A percentile compares a stretch with the other conserved stretches of the same genome.
Evolutionary conservation across 1,140 invertebrate species (phyloP).

Genomic region (Ridgeia piscesae): DNA sequence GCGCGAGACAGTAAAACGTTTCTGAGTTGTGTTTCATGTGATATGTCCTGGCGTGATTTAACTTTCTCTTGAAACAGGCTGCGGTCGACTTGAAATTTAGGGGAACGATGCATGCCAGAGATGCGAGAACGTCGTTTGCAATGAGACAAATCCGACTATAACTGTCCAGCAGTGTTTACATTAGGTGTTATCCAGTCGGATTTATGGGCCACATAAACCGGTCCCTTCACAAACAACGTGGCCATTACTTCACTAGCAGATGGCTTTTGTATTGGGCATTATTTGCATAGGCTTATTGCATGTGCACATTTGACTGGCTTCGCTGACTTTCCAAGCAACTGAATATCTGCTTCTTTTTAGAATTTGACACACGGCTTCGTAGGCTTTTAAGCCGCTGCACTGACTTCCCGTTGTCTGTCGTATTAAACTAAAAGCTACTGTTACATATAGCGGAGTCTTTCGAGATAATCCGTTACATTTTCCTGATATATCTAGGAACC

Average conservation of each 20-base stretch:
- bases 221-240: background rate
- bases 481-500: too few relatives aligned
- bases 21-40: background rate
- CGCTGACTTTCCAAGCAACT: background rate
- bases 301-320: background rate
- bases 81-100: background rate
- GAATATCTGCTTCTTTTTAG: background rate
- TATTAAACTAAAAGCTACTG: too few relatives aligned
- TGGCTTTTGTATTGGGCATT: background rate
- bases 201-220: background rate
- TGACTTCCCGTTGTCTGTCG: too few relatives aligned
- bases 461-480: too few relatives aligned
- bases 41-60: background rate
- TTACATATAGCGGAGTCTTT: too few relatives aligned
- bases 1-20: background rate
- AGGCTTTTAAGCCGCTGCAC: too few relatives aligned
- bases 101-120: background rate
- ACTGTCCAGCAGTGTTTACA: background rate
- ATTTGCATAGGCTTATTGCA: background rate
- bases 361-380: too few relatives aligned
- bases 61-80: background rate
- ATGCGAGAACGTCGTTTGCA: background rate
- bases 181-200: background rate
- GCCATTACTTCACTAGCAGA: background rate
- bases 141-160: background rate